Base-by-base conservation (phyloP, 2,888 invertebrate species). In the Callyntrura guangdongensis region DNA sequence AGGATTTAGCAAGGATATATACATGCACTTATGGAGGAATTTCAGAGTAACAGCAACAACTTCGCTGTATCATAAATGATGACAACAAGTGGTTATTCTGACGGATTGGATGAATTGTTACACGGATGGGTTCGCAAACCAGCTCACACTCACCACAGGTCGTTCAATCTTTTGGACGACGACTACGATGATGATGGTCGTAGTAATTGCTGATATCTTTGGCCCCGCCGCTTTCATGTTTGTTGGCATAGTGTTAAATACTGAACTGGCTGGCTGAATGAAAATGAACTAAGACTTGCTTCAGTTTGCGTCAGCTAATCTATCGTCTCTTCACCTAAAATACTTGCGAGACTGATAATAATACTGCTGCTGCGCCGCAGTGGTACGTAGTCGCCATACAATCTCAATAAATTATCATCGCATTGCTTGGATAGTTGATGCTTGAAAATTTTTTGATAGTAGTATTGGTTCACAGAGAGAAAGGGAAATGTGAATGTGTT, bases 221-320 rank as follows among this genome's bases (percentile, higher is more conserved):
- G 2, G 36, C 36, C 2, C 6, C 36, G 6, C 36, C 36, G 36
- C 36, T 4, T n/a, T n/a, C n/a, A n/a, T n/a, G n/a, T n/a, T 45
- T 36, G 69, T n/a, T 36, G 69, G 36, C 27, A 22, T 36, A 36
- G 69, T 9, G 9, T 64, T 8, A 36, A 9, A 59, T 81, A 36
- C 14, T 27, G 6, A n/a, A 9, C 4, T 27, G n/a, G 22, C 12
- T 67, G n/a, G 49, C 8, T 83, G 83, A 83, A 64, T 83, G 83
- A 83, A 64, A 83, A 64, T 83, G 83, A 83, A 64, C n/a, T 64
- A 83, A 83, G 11, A 82, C 20, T 49, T 64, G 20, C 61, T 64
- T 45, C 47, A n/a, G 49, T 64, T 83, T 83, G 83, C 83, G 83
- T 83, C 83, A 83, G 17, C 17, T 79, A n/a, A n/a, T 36, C 6